phyloP scores from a whole-genome alignment of 2,113 vertebrate species.

The Ailurus styani region DNA sequence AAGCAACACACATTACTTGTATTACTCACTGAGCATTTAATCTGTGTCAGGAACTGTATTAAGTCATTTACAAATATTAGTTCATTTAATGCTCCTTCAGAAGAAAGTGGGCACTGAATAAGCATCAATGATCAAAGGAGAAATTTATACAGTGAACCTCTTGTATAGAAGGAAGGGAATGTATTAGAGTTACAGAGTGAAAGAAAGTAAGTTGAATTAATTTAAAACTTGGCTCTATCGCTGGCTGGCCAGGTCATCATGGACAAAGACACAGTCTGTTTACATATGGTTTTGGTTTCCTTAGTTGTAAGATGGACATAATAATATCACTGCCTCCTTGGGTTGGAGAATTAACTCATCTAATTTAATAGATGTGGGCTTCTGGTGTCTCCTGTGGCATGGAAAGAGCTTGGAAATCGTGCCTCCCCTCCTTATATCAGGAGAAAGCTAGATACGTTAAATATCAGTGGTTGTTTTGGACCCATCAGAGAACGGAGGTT shows the following conservation, averaged over 20 bases:
- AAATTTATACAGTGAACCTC: background rate
- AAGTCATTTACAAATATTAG: background rate
- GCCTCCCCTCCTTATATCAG: background rate
- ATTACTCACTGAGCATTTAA: background rate
- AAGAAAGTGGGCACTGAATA: background rate
- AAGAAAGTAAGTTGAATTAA: background rate
- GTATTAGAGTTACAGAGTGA: background rate
- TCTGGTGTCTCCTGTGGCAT: background rate
- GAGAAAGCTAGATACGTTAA: background rate
- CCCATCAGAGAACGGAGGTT: background rate
- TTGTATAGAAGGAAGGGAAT: background rate
- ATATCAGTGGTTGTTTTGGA: background rate
- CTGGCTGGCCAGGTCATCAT: background rate
- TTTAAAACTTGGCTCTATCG: background rate
- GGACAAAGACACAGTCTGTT: background rate
- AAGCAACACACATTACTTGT: background rate
- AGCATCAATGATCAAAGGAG: background rate
- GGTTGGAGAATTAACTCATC: background rate
- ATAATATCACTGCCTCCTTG: background rate
- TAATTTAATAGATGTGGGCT: background rate
- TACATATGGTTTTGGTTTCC: background rate
- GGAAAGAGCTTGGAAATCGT: background rate
- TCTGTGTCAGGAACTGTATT: background rate
- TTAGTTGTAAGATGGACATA: background rate
- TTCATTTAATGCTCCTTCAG: background rate